Evolutionary conservation across 2,888 invertebrate species (phyloP).

Genomic region (Lepidocyrtoides sp.): DNA sequence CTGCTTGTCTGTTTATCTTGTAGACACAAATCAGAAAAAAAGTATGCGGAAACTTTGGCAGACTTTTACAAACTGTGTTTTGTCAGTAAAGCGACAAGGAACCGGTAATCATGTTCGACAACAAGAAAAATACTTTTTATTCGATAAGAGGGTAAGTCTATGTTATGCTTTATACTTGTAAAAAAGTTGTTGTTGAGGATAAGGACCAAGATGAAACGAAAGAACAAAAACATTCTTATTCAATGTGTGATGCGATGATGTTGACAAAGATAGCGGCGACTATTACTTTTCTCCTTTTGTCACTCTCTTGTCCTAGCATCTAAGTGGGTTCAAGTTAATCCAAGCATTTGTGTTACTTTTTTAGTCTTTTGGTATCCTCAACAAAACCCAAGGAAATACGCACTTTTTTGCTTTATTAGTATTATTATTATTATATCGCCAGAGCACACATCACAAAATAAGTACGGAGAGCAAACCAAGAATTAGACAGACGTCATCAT

Average conservation of each 20-base stretch:
- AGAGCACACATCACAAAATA: not conserved
- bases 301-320: slow-evolving; percentile 7
- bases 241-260: slow-evolving; percentile 59
- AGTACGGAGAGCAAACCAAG: not conserved
- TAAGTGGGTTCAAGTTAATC: slow-evolving; percentile 7
- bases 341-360: not conserved
- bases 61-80: not conserved
- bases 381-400: not conserved
- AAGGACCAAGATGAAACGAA: slow-evolving; percentile 23
- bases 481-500: slow-evolving; percentile 37
- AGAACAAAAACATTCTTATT: slow-evolving; percentile 6
- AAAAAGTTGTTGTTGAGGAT: slow-evolving; percentile 2
- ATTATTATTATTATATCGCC: not conserved
- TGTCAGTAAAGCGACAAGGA: not conserved
- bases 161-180: not conserved
- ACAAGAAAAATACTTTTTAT: slow-evolving; percentile 21
- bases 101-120: slow-evolving; percentile 50
- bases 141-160: slow-evolving; percentile 7
- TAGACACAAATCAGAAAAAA: slow-evolving; percentile 44
- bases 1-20: slow-evolving; percentile 18
- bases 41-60: slow-evolving; percentile 69
- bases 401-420: not conserved
- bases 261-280: slow-evolving; percentile 56
- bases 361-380: not conserved
- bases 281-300: not conserved